These are phyloP conservation scores for Berghia stephanieae DNA, from an alignment of 1,140 invertebrate genomes.

Conservation along the genomic window DNA sequence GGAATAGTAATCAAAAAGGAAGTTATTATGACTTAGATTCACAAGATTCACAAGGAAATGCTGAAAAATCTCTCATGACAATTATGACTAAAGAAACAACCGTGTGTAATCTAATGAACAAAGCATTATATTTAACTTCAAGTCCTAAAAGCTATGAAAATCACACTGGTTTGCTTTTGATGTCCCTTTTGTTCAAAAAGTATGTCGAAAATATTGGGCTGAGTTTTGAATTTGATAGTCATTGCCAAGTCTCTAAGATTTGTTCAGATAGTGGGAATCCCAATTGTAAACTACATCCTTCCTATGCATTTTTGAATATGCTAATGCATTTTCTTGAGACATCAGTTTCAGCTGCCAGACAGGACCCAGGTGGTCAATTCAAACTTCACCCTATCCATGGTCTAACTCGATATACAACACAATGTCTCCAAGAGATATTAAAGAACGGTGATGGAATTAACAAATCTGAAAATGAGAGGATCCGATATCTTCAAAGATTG, in stretches of 20 bases:
- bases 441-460: no score
- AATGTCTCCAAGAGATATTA: constrained; percentile 41
- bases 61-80: no score
- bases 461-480: no score
- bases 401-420: constrained; percentile 38
- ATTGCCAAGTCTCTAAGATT: constrained; percentile 36
- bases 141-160: constrained; percentile 70
- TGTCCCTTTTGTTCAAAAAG: constrained; percentile 54
- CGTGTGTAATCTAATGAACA: constrained; percentile 45
- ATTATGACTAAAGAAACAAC: not conserved
- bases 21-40: no score
- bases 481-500: no score
- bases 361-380: constrained; percentile 37
- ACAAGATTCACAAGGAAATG: no score
- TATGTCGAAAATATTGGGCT: constrained; percentile 36
- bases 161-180: constrained; percentile 69
- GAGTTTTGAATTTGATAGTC: not conserved
- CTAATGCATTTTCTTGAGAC: constrained; percentile 26
- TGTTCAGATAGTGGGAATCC: constrained; percentile 25
- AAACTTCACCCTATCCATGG: constrained; percentile 48
- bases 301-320: constrained; percentile 20
- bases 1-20: no score
- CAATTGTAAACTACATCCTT: not conserved
- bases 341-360: constrained; percentile 27
- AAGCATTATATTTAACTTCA: constrained; percentile 51